Percentiles rank a stretch among this genome's conserved stretches.
phyloP scores from a whole-genome alignment of 2,797 vertebrate species.

The Platalea minor region DNA sequence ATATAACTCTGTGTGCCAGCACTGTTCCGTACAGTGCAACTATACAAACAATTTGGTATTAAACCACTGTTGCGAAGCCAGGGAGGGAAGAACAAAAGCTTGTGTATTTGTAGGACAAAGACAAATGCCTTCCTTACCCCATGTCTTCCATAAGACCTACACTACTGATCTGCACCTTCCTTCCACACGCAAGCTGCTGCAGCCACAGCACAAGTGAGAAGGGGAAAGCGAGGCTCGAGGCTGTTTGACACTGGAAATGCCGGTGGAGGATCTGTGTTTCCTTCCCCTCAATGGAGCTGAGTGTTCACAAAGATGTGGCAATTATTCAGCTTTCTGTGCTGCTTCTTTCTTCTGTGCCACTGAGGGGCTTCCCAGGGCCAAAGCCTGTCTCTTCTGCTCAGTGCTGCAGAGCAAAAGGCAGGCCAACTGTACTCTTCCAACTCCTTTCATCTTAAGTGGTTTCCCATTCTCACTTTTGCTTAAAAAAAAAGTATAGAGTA shows the following conservation, averaged over 20 bases:
- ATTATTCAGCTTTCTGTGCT: background rate
- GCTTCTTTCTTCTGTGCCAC: background rate
- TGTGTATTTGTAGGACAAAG: background rate
- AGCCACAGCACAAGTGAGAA: background rate
- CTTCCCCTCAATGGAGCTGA: background rate
- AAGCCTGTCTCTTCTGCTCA: background rate
- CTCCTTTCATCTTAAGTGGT: background rate
- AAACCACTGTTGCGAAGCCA: background rate
- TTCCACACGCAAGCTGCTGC: background rate
- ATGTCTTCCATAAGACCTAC: background rate
- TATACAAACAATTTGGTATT: background rate
- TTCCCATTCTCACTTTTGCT: background rate
- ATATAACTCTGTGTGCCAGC: background rate
- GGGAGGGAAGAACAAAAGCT: background rate
- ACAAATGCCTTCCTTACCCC: constrained; percentile 3
- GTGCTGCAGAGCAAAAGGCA: background rate
- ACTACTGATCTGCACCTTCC: background rate
- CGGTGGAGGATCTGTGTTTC: background rate
- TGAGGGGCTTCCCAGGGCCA: background rate
- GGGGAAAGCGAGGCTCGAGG: background rate
- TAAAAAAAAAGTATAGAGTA: background rate
- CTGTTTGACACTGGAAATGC: background rate
- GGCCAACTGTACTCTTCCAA: background rate
- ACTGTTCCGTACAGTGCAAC: background rate
- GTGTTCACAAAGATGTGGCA: background rate